Conservation (phyloP, 1,140 invertebrate species). For the Vollenhovia emeryi region DNA sequence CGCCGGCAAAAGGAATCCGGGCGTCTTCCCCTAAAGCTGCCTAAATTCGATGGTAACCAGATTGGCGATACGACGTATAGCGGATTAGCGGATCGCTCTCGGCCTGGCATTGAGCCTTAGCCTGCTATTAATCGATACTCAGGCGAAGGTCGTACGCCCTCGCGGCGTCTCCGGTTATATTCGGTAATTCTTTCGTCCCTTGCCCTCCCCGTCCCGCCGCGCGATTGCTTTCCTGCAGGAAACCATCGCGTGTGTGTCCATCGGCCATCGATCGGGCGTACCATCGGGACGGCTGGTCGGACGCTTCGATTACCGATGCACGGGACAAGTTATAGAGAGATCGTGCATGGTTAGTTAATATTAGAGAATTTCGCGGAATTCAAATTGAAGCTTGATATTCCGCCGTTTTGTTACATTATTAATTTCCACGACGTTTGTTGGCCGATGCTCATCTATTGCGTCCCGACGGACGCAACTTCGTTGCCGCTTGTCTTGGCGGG, state of each 20-base stretch:
- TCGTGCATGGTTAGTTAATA: conserved; percentile 43
- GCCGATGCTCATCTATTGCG: neutral
- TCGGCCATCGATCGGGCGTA: conserved; percentile 40
- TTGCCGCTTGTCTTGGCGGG: too few relatives aligned
- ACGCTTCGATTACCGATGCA: conserved; percentile 40
- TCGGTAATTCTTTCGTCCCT: conserved; percentile 36
- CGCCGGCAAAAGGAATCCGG: neutral
- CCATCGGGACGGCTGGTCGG: neutral
- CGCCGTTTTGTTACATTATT: conserved; percentile 7
- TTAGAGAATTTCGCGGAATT: conserved; percentile 50
- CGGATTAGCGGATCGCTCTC: conserved; percentile 49
- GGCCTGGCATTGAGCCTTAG: conserved; percentile 69
- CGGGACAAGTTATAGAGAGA: conserved; percentile 23
- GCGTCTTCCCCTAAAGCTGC: neutral
- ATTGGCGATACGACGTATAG: conserved; percentile 26
- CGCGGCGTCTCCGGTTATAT: conserved; percentile 67
- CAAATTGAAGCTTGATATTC: conserved; percentile 15
- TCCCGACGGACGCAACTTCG: neutral
- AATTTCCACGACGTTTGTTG: neutral
- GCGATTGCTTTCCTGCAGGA: conserved; percentile 30
- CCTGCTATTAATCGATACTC: conserved; percentile 67
- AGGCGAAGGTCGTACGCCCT: conserved; percentile 70
- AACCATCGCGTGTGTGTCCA: conserved; percentile 53
- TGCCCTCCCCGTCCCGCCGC: neutral
- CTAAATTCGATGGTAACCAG: conserved; percentile 11